Conservation (phyloP, 2,888 invertebrate species). For the Lumbricus terrestris region DNA sequence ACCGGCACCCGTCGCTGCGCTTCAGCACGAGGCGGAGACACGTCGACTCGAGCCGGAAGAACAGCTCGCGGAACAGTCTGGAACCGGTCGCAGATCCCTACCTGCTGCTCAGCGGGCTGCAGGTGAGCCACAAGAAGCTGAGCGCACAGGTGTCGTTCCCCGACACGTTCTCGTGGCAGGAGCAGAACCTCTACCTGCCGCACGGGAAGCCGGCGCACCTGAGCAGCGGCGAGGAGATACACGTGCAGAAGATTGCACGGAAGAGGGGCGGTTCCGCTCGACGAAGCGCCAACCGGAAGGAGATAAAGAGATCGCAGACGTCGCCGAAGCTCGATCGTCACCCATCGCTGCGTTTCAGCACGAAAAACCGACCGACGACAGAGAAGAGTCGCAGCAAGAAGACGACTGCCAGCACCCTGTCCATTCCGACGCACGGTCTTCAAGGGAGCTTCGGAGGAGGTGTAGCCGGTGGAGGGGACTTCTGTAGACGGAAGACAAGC, state of each 20-base stretch:
- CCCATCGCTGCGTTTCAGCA: conserved; percentile 18
- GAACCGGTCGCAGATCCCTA: conserved; percentile 18
- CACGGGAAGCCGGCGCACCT: not conserved
- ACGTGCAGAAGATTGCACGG: not conserved
- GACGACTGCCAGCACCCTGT: not conserved
- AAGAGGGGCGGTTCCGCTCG: conserved; percentile 11
- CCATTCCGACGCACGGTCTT: not conserved
- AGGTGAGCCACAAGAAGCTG: conserved; percentile 13
- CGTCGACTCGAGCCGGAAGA: conserved; percentile 8
- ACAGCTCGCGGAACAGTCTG: not conserved
- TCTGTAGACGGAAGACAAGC: not conserved
- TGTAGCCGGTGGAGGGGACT: not conserved
- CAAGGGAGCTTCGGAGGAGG: not conserved
- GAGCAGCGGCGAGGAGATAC: conserved; percentile 18
- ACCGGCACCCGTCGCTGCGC: conserved; percentile 19
- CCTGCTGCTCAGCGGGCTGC: conserved; percentile 12
- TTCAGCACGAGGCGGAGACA: conserved; percentile 12
- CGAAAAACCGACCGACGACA: not conserved
- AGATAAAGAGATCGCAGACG: conserved; percentile 4
- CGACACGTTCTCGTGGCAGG: conserved; percentile 18
- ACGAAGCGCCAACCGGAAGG: conserved; percentile 5
- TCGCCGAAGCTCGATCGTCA: conserved; percentile 22
- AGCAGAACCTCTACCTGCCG: not conserved
- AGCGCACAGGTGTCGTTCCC: conserved; percentile 16
- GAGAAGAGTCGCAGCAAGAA: not conserved